These are phyloP conservation scores for Camponotus pennsylvanicus DNA, from an alignment of 1,140 invertebrate species.

Conservation along the genomic window DNA sequence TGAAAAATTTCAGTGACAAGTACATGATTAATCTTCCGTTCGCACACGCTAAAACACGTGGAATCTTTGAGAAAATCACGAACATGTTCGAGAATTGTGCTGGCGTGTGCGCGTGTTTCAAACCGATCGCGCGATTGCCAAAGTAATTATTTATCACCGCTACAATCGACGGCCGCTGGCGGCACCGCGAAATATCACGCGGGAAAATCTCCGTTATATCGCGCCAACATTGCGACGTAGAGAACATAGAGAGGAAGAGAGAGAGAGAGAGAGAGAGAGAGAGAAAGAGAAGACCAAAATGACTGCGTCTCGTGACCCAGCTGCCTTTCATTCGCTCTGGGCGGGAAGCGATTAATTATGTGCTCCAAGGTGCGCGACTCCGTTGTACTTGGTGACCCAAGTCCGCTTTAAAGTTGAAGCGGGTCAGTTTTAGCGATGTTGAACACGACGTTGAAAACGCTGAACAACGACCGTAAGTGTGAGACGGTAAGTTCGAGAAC, in stretches of 20 bases:
- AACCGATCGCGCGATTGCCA: conserved; percentile 66
- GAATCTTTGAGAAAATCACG: conserved; percentile 42
- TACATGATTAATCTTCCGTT: conserved; percentile 35
- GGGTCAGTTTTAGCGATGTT: conserved; percentile 51
- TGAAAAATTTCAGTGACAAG: conserved; percentile 43
- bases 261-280: not conserved
- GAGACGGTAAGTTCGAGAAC: conserved; percentile 18
- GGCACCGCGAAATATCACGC: conserved; percentile 53
- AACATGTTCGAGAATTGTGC: conserved; percentile 9
- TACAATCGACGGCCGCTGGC: conserved; percentile 54
- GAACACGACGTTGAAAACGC: conserved; percentile 31
- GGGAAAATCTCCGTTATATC: conserved; percentile 45
- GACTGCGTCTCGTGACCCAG: conserved; percentile 22
- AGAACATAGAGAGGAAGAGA: not conserved
- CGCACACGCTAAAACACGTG: conserved; percentile 16
- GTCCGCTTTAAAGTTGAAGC: conserved; percentile 43
- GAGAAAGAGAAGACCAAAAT: conserved; percentile 12
- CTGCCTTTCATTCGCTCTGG: conserved; percentile 36
- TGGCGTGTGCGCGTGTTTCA: conserved; percentile 21
- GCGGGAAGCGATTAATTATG: conserved; percentile 62
- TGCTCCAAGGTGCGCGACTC: conserved; percentile 42
- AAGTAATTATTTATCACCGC: conserved; percentile 69
- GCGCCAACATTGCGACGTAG: not conserved
- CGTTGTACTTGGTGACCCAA: conserved; percentile 47
- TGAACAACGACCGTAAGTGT: not conserved